phyloP scores from a whole-genome alignment of 2,888 invertebrate species.

The Bhutanitis thaidina region DNA sequence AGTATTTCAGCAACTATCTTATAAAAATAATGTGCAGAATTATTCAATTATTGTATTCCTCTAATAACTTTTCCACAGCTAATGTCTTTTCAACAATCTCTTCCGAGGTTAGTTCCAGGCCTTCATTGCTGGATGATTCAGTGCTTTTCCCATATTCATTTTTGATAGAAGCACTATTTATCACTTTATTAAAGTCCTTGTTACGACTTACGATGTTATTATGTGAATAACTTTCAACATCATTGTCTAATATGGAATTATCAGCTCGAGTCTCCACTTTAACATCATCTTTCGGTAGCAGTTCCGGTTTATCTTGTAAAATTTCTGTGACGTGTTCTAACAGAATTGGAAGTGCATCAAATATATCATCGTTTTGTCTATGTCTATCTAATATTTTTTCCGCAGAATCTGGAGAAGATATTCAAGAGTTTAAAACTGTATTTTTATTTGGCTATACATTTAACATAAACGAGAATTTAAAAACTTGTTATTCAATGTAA shows the following conservation, averaged over 20 bases:
- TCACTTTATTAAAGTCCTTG: not conserved
- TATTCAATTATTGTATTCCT: not conserved
- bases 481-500: not conserved
- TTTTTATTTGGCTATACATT: no score
- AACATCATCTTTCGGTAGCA: not conserved
- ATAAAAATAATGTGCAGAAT: no score
- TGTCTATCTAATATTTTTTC: not conserved
- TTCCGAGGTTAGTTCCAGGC: not conserved
- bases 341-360: not conserved
- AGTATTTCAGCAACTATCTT: no score
- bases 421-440: not conserved
- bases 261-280: not conserved
- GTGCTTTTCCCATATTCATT: not conserved
- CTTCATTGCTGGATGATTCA: not conserved
- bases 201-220: not conserved
- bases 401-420: not conserved
- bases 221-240: not conserved
- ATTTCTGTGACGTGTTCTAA: not conserved
- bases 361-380: not conserved
- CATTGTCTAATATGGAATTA: not conserved
- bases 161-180: not conserved
- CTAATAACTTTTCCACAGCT: slow-evolving; percentile 1
- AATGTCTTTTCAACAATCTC: not conserved
- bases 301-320: not conserved
- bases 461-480: not conserved